phyloP scores from a whole-genome alignment of 2,888 invertebrate genomes.

The Norana najaformis region DNA sequence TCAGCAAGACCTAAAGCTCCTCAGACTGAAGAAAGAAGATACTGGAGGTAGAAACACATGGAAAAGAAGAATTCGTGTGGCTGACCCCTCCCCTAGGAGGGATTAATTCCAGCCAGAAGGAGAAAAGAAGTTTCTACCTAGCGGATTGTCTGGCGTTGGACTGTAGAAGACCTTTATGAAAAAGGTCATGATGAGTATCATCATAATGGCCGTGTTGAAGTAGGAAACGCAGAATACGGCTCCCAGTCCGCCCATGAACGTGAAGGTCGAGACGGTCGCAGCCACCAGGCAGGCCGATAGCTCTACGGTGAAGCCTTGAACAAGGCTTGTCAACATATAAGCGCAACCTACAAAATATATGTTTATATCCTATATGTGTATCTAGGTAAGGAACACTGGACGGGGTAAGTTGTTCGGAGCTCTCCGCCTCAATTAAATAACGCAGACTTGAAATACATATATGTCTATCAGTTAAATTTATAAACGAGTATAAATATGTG shows the following conservation, averaged over 20 bases:
- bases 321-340: slow-evolving; percentile 57
- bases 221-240: slow-evolving; percentile 63
- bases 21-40: no score
- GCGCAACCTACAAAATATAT: slow-evolving; percentile 51
- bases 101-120: no score
- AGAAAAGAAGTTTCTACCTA: not conserved
- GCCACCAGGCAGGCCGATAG: slow-evolving; percentile 56
- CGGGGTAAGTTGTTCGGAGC: no score
- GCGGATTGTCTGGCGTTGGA: slow-evolving; percentile 25
- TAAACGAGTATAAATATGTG: no score
- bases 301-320: slow-evolving; percentile 55
- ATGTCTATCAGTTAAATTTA: no score
- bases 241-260: slow-evolving; percentile 59
- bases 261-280: slow-evolving; percentile 56
- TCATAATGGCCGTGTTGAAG: slow-evolving; percentile 61
- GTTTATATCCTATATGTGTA: not conserved
- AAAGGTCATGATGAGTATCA: slow-evolving; percentile 57
- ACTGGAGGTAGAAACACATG: no score
- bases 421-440: no score
- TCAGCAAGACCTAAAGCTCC: no score
- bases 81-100: no score
- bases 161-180: slow-evolving; percentile 56
- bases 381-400: no score
- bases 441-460: no score
- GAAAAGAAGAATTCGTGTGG: no score